These are phyloP conservation scores for Polypterus bichir DNA, from an alignment of 2,113 vertebrate species.

Conservation along the genomic window DNA sequence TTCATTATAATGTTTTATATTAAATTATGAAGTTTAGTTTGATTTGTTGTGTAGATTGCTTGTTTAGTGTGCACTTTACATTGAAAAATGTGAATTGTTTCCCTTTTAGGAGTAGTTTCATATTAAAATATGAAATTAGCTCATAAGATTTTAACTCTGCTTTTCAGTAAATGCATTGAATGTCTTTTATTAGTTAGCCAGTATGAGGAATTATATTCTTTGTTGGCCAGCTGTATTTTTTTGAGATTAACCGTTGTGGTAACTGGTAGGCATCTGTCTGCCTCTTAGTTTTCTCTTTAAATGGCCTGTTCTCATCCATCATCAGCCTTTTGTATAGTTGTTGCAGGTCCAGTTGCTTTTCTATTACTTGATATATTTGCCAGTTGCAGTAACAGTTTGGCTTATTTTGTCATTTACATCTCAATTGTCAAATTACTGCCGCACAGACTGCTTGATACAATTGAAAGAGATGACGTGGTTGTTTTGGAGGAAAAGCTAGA, in stretches of 20 bases:
- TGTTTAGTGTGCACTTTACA: too few relatives aligned
- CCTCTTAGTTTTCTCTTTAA: slow-evolving; percentile 33
- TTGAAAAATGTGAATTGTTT: too few relatives aligned
- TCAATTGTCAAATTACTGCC: slow-evolving; percentile 48
- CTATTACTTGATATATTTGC: slow-evolving; percentile 44
- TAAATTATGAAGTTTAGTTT: too few relatives aligned
- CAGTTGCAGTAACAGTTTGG: slow-evolving; percentile 39
- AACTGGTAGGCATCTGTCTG: slow-evolving; percentile 40
- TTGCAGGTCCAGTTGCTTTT: slow-evolving; percentile 37
- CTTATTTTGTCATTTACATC: slow-evolving; percentile 42
- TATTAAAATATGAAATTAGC: too few relatives aligned
- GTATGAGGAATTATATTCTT: too few relatives aligned
- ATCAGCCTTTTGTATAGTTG: slow-evolving; percentile 39
- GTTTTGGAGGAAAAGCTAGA: slow-evolving; percentile 29
- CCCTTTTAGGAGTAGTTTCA: too few relatives aligned
- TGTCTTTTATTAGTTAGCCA: too few relatives aligned
- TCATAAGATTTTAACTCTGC: too few relatives aligned
- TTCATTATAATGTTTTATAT: too few relatives aligned
- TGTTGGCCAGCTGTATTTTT: too few relatives aligned
- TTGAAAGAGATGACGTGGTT: slow-evolving; percentile 43
- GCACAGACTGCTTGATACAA: slow-evolving; percentile 30
- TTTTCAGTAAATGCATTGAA: too few relatives aligned
- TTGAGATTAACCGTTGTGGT: not conserved
- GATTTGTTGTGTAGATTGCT: too few relatives aligned
- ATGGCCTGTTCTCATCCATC: slow-evolving; percentile 42